Evolutionary conservation across 2,888 invertebrate species (phyloP).

Genomic region (Drosophila kambysellisi): DNA sequence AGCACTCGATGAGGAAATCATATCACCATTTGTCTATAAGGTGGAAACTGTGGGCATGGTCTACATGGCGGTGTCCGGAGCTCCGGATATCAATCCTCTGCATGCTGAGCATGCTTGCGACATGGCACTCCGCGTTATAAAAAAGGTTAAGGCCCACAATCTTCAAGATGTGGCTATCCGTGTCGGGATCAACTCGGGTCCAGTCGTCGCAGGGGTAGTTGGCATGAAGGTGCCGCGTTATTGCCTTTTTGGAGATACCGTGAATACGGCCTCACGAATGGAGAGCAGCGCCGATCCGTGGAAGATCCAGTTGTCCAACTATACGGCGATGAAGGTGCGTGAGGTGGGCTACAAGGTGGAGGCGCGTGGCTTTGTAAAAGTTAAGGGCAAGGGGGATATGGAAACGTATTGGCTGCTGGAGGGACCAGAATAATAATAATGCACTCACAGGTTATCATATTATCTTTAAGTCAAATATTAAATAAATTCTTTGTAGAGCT

Average conservation of each 20-base stretch:
- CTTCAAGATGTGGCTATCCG: constrained; percentile 88
- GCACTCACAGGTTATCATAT: neutral
- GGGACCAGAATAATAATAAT: constrained; percentile 84
- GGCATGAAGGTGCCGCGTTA: constrained; percentile 94
- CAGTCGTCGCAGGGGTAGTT: constrained; percentile 95
- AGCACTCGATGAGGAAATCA: constrained; percentile 93
- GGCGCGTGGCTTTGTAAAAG: constrained; percentile 90
- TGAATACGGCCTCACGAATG: constrained; percentile 96
- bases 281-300: constrained; percentile 89
- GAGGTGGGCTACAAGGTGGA: constrained; percentile 89
- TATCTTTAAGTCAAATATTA: constrained; percentile 4
- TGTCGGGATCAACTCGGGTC: constrained; percentile 92
- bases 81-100: constrained; percentile 90
- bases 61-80: constrained; percentile 96
- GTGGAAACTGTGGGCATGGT: constrained; percentile 97
- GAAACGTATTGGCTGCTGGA: constrained; percentile 92
- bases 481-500: constrained; percentile 10
- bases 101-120: constrained; percentile 93
- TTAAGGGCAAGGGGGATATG: constrained; percentile 96
- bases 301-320: constrained; percentile 91
- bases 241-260: constrained; percentile 95
- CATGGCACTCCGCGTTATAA: constrained; percentile 91
- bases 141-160: constrained; percentile 89
- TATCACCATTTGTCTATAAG: constrained; percentile 94
- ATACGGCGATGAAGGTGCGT: constrained; percentile 89